Evolutionary conservation across 1,140 invertebrate genomes (phyloP).

Genomic region (Philotrypesis tridentata): DNA sequence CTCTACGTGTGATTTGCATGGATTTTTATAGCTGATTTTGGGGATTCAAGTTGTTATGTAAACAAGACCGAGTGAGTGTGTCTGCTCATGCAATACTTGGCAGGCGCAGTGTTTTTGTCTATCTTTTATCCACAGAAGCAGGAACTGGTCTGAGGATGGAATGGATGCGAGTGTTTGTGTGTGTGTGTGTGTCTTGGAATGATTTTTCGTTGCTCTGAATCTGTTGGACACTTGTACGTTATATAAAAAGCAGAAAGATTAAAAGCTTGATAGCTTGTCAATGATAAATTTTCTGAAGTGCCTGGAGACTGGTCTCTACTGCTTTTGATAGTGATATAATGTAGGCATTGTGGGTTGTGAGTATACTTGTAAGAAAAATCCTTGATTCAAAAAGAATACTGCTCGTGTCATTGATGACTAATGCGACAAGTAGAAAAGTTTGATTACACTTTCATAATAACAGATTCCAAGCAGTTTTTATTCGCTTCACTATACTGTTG

Average conservation of each 20-base stretch:
- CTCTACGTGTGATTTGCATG: background rate
- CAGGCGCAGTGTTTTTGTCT: background rate
- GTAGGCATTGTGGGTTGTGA: too few species aligned
- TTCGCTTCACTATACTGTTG: background rate
- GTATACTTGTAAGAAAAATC: background rate
- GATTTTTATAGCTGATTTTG: background rate
- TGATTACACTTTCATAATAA: background rate
- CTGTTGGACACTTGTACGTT: background rate
- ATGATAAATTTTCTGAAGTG: background rate
- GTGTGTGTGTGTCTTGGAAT: background rate
- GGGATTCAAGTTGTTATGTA: background rate
- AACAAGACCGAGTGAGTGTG: background rate
- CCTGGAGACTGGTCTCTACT: background rate
- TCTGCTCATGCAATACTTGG: background rate
- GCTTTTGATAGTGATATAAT: background rate
- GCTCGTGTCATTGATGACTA: background rate
- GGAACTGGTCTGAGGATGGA: background rate
- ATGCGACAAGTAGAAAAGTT: background rate
- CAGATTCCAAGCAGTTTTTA: background rate
- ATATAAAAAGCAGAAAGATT: too few species aligned
- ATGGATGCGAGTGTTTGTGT: too few species aligned
- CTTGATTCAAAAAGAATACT: slow-evolving; percentile 1
- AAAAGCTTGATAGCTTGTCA: too few species aligned
- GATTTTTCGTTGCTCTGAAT: background rate
- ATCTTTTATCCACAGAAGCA: background rate